A percentile compares a stretch with the other conserved stretches of the same genome.
Evolutionary conservation across 1,140 invertebrate genomes (phyloP).

Genomic region (Listronotus oregonensis): DNA sequence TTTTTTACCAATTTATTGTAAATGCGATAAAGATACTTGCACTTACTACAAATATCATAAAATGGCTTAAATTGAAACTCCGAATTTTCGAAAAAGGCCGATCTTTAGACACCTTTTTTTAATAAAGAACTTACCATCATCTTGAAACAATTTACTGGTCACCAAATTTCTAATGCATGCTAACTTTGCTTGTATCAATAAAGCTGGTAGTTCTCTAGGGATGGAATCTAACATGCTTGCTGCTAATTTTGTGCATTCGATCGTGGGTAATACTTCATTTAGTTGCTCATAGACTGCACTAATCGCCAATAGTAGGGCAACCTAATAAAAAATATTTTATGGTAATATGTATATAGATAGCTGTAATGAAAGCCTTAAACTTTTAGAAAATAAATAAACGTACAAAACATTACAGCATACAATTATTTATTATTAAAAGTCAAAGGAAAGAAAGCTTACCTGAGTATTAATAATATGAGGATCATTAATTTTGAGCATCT

Average conservation of each 20-base stretch:
- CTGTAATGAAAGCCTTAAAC: too few relatives aligned
- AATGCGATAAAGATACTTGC: too few relatives aligned
- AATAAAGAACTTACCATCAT: constrained; percentile 62
- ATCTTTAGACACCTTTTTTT: too few relatives aligned
- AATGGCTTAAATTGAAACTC: too few relatives aligned
- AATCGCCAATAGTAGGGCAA: constrained; percentile 51
- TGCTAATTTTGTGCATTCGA: constrained; percentile 72
- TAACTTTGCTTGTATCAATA: constrained; percentile 74
- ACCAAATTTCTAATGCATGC: constrained; percentile 74
- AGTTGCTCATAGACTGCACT: constrained; percentile 66
- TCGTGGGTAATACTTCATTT: constrained; percentile 65
- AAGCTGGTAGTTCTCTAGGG: constrained; percentile 64
- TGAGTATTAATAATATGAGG: constrained; percentile 80
- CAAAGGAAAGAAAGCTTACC: constrained; percentile 55
- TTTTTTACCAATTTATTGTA: too few relatives aligned
- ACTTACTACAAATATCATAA: too few relatives aligned
- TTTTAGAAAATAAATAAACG: too few relatives aligned
- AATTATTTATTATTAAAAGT: not conserved
- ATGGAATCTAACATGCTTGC: constrained; percentile 72
- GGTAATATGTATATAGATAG: too few relatives aligned
- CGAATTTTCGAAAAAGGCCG: too few relatives aligned
- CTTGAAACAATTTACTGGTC: constrained; percentile 71
- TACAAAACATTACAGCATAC: too few relatives aligned
- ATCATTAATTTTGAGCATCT: constrained; percentile 73
- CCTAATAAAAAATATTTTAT: constrained; percentile 42